Percentiles rank a stretch among this genome's conserved stretches.
These are phyloP conservation scores for Asteroscopus sphinx DNA, from an alignment of 2,888 invertebrate species.

Conservation along the genomic window DNA sequence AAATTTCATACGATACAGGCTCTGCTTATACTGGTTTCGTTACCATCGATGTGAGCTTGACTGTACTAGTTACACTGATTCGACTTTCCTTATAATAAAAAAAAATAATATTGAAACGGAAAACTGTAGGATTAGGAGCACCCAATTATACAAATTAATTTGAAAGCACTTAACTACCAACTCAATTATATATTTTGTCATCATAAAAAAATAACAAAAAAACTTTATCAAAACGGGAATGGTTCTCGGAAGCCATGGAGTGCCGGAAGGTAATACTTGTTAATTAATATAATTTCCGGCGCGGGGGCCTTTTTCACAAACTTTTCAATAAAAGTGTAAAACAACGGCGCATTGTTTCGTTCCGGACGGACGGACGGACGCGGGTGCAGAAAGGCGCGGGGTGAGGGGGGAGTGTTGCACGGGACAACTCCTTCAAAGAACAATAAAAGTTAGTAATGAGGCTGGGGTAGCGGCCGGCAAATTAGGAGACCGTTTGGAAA, in stretches of 20 bases:
- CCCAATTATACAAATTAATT: conserved; percentile 26
- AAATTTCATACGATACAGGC: too few species aligned
- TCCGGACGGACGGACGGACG: conserved; percentile 9
- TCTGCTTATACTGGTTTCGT: too few species aligned
- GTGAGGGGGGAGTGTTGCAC: conserved; percentile 8
- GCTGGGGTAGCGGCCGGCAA: conserved; percentile 55
- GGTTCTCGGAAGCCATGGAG: conserved; percentile 25
- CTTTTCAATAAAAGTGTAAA: conserved; percentile 35
- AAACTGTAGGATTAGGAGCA: conserved; percentile 3
- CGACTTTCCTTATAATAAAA: too few species aligned
- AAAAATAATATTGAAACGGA: neutral
- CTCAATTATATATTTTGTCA: conserved; percentile 31
- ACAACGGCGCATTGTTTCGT: conserved; percentile 21
- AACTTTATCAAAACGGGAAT: conserved; percentile 29
- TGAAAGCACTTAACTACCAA: conserved; percentile 19
- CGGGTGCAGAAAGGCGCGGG: neutral
- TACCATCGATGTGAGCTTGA: too few species aligned
- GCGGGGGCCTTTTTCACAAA: conserved; percentile 26
- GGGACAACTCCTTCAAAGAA: conserved; percentile 48
- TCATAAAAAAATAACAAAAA: conserved; percentile 10
- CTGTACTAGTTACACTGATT: too few species aligned
- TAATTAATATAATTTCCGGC: conserved; percentile 47
- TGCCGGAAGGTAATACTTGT: conserved; percentile 45
- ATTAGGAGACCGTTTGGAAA: conserved; percentile 52
- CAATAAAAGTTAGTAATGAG: conserved; percentile 57